Conservation (phyloP, 2,797 vertebrate genomes). For the Pyrocephalus nanus region DNA sequence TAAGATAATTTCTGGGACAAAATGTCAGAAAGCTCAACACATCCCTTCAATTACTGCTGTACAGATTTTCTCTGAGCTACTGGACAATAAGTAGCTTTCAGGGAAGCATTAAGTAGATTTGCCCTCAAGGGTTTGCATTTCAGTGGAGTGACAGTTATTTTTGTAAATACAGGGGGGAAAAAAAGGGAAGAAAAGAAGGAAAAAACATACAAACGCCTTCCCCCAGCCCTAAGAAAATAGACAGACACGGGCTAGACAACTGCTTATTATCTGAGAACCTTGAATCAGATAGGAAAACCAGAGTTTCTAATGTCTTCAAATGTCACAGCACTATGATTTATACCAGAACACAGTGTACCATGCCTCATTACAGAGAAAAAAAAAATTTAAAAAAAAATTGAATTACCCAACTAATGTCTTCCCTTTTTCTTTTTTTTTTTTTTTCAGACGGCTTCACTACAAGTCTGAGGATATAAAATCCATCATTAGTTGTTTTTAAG, state of each 20-base stretch:
- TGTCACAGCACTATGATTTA: conserved; percentile 74
- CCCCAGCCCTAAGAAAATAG: conserved; percentile 6
- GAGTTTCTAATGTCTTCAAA: conserved; percentile 68
- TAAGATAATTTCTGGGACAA: conserved; percentile 58
- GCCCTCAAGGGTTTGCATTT: conserved; percentile 70
- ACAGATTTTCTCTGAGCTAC: conserved; percentile 67
- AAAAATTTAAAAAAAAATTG: conserved; percentile 36
- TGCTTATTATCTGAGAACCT: conserved; percentile 65
- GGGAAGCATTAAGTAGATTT: conserved; percentile 73
- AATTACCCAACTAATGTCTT: conserved; percentile 72
- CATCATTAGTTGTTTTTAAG: conserved; percentile 83
- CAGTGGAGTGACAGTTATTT: conserved; percentile 72
- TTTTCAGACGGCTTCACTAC: conserved; percentile 47
- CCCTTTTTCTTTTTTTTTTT: neutral
- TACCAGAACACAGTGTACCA: conserved; percentile 56
- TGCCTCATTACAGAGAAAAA: conserved; percentile 66
- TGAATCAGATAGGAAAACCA: conserved; percentile 58
- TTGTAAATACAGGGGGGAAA: conserved; percentile 43
- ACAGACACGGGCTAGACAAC: conserved; percentile 47
- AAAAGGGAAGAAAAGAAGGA: neutral
- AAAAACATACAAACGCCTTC: neutral
- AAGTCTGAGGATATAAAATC: conserved; percentile 66
- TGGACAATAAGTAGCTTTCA: conserved; percentile 72
- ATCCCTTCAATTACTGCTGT: conserved; percentile 56
- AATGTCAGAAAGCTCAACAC: conserved; percentile 37